These are phyloP conservation scores for Ecliptopera silaceata DNA, from an alignment of 2,888 invertebrate species.

Conservation along the genomic window DNA sequence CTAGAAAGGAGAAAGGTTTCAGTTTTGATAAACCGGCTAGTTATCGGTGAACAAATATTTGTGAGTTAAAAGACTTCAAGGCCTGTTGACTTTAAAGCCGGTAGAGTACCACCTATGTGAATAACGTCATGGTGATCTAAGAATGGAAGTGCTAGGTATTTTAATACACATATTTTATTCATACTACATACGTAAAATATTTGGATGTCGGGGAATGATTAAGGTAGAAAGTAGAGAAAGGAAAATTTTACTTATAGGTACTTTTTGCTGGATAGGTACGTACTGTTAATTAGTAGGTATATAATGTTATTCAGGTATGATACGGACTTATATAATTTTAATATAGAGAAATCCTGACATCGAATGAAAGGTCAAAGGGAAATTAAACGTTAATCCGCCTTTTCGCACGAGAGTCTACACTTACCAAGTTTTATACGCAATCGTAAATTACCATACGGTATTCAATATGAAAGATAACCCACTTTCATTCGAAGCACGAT, in stretches of 20 bases:
- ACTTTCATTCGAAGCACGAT: conserved; percentile 47
- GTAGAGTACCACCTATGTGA: neutral
- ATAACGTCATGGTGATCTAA: conserved; percentile 4
- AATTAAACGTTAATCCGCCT: conserved; percentile 2
- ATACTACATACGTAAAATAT: too few relatives aligned
- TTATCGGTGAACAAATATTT: conserved; percentile 62
- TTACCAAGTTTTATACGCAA: conserved; percentile 24
- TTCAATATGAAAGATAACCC: conserved; percentile 44
- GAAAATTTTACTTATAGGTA: too few relatives aligned
- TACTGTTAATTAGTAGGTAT: too few relatives aligned
- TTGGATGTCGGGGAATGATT: too few relatives aligned
- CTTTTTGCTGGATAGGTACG: too few relatives aligned
- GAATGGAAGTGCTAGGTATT: neutral
- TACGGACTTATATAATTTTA: neutral
- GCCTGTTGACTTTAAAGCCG: conserved; percentile 47
- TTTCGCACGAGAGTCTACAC: conserved; percentile 4
- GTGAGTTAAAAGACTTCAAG: conserved; percentile 49
- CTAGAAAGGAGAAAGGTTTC: conserved; percentile 37
- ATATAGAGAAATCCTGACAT: neutral
- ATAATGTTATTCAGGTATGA: too few relatives aligned
- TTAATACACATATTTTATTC: neutral
- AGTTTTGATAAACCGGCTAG: conserved; percentile 46
- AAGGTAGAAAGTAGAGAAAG: too few relatives aligned
- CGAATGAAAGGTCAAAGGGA: conserved; percentile 17
- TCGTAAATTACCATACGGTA: conserved; percentile 30